A percentile compares a stretch with the other conserved stretches of the same genome.
These are phyloP conservation scores for Mya arenaria DNA, from an alignment of 1,140 invertebrate species.

Conservation along the genomic window DNA sequence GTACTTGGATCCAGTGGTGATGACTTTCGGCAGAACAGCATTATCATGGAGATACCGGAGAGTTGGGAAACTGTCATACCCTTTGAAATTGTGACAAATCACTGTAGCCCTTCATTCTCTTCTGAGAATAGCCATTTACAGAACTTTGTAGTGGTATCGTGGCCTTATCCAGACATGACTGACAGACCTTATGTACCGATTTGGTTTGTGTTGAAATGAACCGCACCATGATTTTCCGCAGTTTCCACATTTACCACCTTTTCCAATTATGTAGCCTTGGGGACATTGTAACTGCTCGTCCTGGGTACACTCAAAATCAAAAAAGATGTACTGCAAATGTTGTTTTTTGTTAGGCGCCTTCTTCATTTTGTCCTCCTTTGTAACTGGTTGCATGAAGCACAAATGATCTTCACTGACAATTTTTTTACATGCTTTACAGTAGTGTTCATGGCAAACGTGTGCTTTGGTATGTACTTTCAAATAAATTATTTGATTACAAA, in stretches of 20 bases:
- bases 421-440: slow-evolving; percentile 15
- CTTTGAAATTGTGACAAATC: slow-evolving; percentile 22
- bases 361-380: not conserved
- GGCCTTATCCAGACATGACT: not conserved
- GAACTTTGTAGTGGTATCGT: not conserved
- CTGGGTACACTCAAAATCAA: slow-evolving; percentile 27
- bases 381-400: not conserved
- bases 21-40: not conserved
- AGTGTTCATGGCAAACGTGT: not conserved
- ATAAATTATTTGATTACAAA: slow-evolving; percentile 27
- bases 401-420: not conserved
- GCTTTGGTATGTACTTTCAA: not conserved
- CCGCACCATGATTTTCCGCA: slow-evolving; percentile 7
- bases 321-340: slow-evolving; percentile 11
- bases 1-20: not conserved
- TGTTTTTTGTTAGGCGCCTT: not conserved
- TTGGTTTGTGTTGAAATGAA: slow-evolving; percentile 24
- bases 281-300: not conserved
- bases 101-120: not conserved
- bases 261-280: not conserved
- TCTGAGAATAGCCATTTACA: slow-evolving; percentile 20
- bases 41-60: not conserved
- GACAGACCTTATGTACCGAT: slow-evolving; percentile 15
- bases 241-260: not conserved
- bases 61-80: not conserved